A percentile compares a stretch with the other conserved stretches of the same genome.
These are phyloP conservation scores for Aleiodes alternator DNA, from an alignment of 2,888 invertebrate species.

Conservation along the genomic window DNA sequence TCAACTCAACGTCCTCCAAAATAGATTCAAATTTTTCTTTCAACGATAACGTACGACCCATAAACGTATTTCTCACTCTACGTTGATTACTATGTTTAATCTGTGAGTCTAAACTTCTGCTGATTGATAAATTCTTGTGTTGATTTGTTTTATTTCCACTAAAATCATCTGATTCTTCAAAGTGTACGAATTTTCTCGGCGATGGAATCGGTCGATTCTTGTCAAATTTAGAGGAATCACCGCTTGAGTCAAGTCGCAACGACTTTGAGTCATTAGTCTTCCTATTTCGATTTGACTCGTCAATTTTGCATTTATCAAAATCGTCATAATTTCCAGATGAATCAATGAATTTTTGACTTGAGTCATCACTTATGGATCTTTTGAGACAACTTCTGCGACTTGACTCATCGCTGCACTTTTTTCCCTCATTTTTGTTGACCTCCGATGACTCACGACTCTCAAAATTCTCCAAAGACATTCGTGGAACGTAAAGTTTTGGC, in stretches of 20 bases:
- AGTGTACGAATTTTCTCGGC: conserved; percentile 25
- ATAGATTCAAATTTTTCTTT: conserved; percentile 68
- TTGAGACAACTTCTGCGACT: not conserved
- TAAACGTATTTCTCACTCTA: conserved; percentile 13
- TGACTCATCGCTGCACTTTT: not conserved
- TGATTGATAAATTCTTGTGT: not conserved
- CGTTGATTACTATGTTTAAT: conserved; percentile 11
- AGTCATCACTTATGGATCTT: not conserved
- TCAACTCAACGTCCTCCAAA: conserved; percentile 63
- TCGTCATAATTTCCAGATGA: not conserved
- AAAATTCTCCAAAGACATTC: conserved; percentile 20
- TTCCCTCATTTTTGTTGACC: not conserved
- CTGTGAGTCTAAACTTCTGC: conserved; percentile 37
- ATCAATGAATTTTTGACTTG: not conserved
- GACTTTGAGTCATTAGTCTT: not conserved
- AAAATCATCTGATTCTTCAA: conserved; percentile 18
- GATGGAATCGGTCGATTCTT: conserved; percentile 13
- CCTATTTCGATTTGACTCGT: no score
- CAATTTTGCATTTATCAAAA: not conserved
- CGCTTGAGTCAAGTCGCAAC: no score
- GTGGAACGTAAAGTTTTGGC: conserved; percentile 51
- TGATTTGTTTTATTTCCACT: not conserved
- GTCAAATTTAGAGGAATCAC: not conserved
- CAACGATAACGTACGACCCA: conserved; percentile 62
- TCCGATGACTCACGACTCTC: not conserved